Base-by-base conservation (phyloP, 2,888 invertebrate genomes). In the Pecten maximus region DNA sequence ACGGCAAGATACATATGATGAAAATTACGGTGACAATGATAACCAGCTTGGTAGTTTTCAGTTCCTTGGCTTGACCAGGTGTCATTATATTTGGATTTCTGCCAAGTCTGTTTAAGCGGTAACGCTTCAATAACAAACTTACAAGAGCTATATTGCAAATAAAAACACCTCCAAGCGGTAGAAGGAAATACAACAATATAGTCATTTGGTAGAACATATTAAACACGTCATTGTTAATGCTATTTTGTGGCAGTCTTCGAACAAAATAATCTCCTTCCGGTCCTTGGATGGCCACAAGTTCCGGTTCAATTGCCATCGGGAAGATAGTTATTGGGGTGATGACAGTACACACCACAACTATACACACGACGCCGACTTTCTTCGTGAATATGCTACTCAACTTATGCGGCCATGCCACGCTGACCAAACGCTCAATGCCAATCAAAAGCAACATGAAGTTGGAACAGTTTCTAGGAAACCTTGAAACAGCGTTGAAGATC, bases 251-350 rank as follows among this genome's bases (percentile, higher is more conserved):
- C 15, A 74, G 3, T 35, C 74, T 28, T 35, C 74, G 28, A 10
- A 74, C 74, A 74, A 74, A 35, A 23, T 74, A 74, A 10, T 74
- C 35, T 12, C 74, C 74, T 35, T 74, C 74, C 28, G 74, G 28
- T 28, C 74, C 74, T 15, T 74, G 74, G 74, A 74, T 74, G 8
- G 74, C 74, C 28, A 74, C 74, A 8, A 74, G 74, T 74, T 74
- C 74, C 74, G 74, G 74, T 74, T 74, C 74, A 74, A 74, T 35
- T 10, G 35, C 74, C 74, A 74, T 74, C 35, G 74, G 74, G 10
- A 10, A 28, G 15, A 74, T 28, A 16, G 74, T 74, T 0, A 74
- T 74, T 35, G 74, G 74, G 2, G 74, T 74, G 6, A 74, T 35
- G 10, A 74, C 10, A 10, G 74, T 35, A 23, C 74, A 74, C 1